A percentile compares a stretch with the other conserved stretches of the same genome.
These are phyloP conservation scores for Cyanistes caeruleus DNA, from an alignment of 2,113 vertebrate species.

Conservation along the genomic window DNA sequence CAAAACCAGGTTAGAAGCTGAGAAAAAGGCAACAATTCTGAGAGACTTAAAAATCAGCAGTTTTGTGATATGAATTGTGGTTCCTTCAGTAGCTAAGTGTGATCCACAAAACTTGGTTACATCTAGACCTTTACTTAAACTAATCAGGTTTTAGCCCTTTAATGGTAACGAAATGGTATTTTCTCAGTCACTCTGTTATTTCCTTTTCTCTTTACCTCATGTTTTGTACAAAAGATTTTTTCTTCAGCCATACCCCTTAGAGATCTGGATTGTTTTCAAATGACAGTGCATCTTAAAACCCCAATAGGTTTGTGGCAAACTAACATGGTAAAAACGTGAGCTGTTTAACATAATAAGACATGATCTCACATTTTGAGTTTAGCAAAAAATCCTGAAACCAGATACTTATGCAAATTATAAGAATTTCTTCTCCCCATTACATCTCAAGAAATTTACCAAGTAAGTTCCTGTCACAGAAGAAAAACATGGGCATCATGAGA, in stretches of 20 bases:
- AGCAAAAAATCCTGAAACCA: conserved; percentile 78
- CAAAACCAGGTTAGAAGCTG: neutral
- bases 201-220: conserved; percentile 71
- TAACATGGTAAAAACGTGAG: conserved; percentile 67
- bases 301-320: conserved; percentile 61
- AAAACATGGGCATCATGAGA: neutral
- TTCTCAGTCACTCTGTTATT: conserved; percentile 74
- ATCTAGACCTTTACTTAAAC: conserved; percentile 23
- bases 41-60: conserved; percentile 2
- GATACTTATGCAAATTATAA: conserved; percentile 78
- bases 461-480: conserved; percentile 62
- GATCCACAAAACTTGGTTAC: conserved; percentile 32
- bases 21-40: conserved; percentile 4
- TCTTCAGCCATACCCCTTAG: conserved; percentile 48
- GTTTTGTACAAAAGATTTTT: conserved; percentile 64
- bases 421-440: conserved; percentile 75
- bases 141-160: conserved; percentile 62
- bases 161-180: conserved; percentile 63
- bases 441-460: conserved; percentile 70
- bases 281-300: conserved; percentile 55
- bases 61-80: conserved; percentile 5
- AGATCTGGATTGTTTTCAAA: conserved; percentile 52
- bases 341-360: conserved; percentile 73
- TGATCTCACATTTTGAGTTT: conserved; percentile 67
- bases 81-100: conserved; percentile 17